A percentile compares a stretch with the other conserved stretches of the same genome.
Conservation (phyloP, 2,113 vertebrate species). For the Sebastes fasciatus region DNA sequence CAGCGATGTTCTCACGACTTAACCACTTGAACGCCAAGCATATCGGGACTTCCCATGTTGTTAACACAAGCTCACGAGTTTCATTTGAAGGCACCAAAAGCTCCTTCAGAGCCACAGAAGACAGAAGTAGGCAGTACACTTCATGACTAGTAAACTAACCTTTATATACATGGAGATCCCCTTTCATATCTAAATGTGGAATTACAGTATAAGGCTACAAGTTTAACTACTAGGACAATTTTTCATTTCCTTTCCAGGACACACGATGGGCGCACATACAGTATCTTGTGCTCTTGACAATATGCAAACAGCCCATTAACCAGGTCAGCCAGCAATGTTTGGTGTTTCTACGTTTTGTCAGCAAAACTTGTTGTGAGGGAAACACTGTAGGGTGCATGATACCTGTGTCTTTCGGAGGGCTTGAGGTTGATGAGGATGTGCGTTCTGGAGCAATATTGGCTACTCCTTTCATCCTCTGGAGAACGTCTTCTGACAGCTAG, state of each 20-base stretch:
- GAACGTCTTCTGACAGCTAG: slow-evolving; percentile 83
- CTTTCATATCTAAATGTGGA: background rate
- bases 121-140: background rate
- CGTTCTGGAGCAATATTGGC: slow-evolving; percentile 67
- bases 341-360: no score
- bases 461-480: slow-evolving; percentile 83
- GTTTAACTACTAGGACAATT: background rate
- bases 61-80: no score
- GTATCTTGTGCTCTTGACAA: background rate
- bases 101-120: no score
- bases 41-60: no score
- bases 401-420: slow-evolving; percentile 66
- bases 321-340: background rate
- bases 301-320: background rate
- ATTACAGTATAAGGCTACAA: background rate
- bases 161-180: background rate
- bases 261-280: background rate
- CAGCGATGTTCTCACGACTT: no score
- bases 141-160: background rate
- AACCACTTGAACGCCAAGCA: no score
- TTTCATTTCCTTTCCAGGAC: background rate
- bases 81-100: no score
- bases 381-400: background rate
- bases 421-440: slow-evolving; percentile 37
- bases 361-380: background rate